Base-by-base conservation (phyloP, 2,113 vertebrate species). In the Paraplagusia blochii region DNA sequence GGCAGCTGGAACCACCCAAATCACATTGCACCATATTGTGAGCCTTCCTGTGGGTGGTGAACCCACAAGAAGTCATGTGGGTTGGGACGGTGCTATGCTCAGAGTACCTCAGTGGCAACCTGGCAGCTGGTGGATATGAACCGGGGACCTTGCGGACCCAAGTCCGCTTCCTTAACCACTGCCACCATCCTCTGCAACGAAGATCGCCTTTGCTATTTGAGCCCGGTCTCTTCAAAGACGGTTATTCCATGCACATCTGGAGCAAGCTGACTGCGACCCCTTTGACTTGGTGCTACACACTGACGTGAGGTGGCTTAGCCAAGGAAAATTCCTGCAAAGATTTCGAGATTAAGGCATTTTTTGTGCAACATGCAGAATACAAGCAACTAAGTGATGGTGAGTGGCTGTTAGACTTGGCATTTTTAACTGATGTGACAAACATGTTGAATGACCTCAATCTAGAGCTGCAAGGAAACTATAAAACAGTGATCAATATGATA, bases 391-490 rank as follows among this genome's bases (percentile, higher is more conserved):
- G 56, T 63, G 54, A 69, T 7, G 9, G 22, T 45, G 15, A 66
- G 16, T 69, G 62, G 53, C 50, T 77, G 44, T 11, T 77, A 34
- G 54, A 72, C 17, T 29, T 29, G 22, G 22, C 22, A 29, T 29
- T 29, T 29, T 29, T 29, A 29, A 29, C 22, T 6, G 22, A 76
- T 70, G 17, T 76, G 58, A 77, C 65, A 0, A 77, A 76, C 54
- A 74, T 76, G 69, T 59, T 78, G 47, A 79, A 73, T 67, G 58
- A 67, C 1, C 61, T 76, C 22, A 66, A 78, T 69, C 2, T 75
- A 46, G 56, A 69, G 53, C 59, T 79, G 61, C 72, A 82, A 63
- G 71, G 74, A 60, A 77, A 71, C 69, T 50, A 77, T 29, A 29
- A 29, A 29, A 29, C 22, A 29, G 22, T 29, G 22, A 29, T 29